A percentile compares a stretch with the other conserved stretches of the same genome.
phyloP scores from a whole-genome alignment of 2,797 vertebrate species.

The Anas bahamensis region DNA sequence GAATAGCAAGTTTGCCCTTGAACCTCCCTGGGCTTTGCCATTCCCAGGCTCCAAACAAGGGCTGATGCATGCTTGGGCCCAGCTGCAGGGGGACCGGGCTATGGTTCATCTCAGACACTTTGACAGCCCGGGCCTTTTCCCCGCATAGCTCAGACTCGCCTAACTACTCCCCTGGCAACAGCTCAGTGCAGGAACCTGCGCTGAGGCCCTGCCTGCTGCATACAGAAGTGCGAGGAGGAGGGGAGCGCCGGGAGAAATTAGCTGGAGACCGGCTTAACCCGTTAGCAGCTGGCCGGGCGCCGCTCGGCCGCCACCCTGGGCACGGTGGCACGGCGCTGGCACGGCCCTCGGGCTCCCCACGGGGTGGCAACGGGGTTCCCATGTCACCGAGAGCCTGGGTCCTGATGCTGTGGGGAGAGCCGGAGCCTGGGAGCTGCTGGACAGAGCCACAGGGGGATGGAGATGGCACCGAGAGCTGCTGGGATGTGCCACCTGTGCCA shows the following conservation, averaged over 20 bases:
- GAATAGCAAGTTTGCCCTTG: constrained; percentile 92
- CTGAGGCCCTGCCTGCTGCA: constrained; percentile 74
- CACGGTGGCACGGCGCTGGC: not conserved
- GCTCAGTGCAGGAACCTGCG: constrained; percentile 78
- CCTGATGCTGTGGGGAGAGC: not conserved
- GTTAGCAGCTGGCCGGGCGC: constrained; percentile 56
- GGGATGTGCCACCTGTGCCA: not conserved
- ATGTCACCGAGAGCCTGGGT: not conserved
- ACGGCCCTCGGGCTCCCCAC: not conserved
- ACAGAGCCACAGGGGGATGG: not conserved
- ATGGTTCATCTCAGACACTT: constrained; percentile 89
- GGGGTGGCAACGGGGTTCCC: rapidly evolving
- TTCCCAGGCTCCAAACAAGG: constrained; percentile 95
- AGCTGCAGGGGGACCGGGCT: constrained; percentile 88
- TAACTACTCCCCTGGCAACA: constrained; percentile 95
- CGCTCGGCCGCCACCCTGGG: not conserved
- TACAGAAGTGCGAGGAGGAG: constrained; percentile 72
- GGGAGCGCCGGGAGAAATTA: constrained; percentile 70
- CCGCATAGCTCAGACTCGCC: constrained; percentile 87
- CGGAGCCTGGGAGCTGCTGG: not conserved
- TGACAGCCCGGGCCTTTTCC: constrained; percentile 94
- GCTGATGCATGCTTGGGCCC: constrained; percentile 86
- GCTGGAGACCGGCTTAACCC: constrained; percentile 70
- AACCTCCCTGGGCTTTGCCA: constrained; percentile 84
- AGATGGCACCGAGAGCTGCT: not conserved